phyloP scores from a whole-genome alignment of 53 echinoderm and acorn worm species.

The Holothuria scabra region DNA sequence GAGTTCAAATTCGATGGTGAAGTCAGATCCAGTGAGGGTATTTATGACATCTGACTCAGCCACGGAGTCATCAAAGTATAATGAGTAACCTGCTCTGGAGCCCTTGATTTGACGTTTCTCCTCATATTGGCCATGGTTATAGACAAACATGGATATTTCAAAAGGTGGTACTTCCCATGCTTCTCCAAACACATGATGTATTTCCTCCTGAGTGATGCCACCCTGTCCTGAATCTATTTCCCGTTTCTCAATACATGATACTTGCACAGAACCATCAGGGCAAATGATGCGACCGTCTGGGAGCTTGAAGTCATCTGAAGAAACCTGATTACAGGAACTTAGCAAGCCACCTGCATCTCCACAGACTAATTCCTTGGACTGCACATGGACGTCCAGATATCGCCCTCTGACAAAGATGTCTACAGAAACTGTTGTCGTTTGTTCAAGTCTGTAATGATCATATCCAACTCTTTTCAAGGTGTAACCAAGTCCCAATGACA shows the following conservation, averaged over 20 bases:
- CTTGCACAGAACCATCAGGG: constrained; percentile 3
- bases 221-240: not conserved
- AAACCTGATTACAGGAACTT: constrained; percentile 72
- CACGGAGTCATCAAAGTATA: constrained; percentile 74
- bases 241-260: not conserved
- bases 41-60: constrained; percentile 57
- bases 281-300: constrained; percentile 54
- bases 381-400: constrained; percentile 65
- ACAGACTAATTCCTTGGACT: constrained; percentile 33
- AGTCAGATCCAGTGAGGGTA: constrained; percentile 83
- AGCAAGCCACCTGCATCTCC: constrained; percentile 63
- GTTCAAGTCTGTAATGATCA: constrained; percentile 67
- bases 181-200: constrained; percentile 74
- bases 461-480: constrained; percentile 61
- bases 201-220: constrained; percentile 61
- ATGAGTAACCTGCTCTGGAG: constrained; percentile 75
- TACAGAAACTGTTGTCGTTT: constrained; percentile 45
- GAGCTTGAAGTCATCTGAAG: constrained; percentile 69
- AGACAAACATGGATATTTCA: constrained; percentile 56
- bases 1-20: constrained; percentile 80
- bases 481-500: constrained; percentile 29
- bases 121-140: constrained; percentile 61
- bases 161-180: constrained; percentile 62
- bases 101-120: constrained; percentile 63
- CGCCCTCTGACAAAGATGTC: constrained; percentile 71